phyloP scores from a whole-genome alignment of 2,797 vertebrate genomes.

The Chrysocyon brachyurus region DNA sequence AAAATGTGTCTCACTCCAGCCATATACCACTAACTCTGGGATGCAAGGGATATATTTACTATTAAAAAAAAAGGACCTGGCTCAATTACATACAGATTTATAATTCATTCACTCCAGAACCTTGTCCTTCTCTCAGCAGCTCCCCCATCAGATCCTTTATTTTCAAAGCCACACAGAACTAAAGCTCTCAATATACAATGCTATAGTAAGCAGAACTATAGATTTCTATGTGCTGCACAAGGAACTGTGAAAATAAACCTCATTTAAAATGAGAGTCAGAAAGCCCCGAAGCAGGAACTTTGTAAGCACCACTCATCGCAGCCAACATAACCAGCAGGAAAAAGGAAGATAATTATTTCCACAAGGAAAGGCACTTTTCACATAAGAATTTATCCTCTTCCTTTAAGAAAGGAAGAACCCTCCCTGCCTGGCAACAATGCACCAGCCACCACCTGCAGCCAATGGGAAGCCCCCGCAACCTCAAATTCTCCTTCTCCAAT shows the following conservation, averaged over 20 bases:
- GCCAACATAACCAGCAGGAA: not conserved
- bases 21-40: not conserved
- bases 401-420: not conserved
- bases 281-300: not conserved
- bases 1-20: not conserved
- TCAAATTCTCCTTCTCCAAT: not conserved
- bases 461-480: not conserved
- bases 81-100: not conserved
- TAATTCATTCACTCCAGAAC: not conserved
- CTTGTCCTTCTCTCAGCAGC: not conserved
- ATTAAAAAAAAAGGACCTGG: not conserved
- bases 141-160: not conserved
- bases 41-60: not conserved
- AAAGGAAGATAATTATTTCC: not conserved
- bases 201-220: not conserved
- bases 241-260: not conserved
- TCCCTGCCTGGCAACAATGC: not conserved
- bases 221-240: not conserved
- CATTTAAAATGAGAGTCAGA: not conserved
- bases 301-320: not conserved
- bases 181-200: not conserved
- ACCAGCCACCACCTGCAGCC: not conserved
- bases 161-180: not conserved
- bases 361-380: not conserved
- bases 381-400: not conserved